phyloP scores from a whole-genome alignment of 1,140 invertebrate species.

The Lanistes nyassanus region DNA sequence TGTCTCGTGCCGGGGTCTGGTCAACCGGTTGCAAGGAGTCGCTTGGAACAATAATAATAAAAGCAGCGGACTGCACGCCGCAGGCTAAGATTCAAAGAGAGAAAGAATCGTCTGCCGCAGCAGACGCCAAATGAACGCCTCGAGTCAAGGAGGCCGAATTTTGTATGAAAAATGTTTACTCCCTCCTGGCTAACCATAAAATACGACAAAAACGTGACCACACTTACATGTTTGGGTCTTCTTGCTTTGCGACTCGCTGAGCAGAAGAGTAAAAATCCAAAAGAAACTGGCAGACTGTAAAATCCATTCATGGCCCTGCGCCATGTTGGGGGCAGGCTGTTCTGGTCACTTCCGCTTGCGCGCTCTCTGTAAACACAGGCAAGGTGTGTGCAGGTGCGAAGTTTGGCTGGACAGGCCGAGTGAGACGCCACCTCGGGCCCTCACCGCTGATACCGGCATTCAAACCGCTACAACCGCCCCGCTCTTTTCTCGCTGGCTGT shows the following conservation, averaged over 20 bases:
- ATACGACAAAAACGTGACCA: not conserved
- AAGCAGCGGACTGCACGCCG: not conserved
- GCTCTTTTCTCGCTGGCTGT: not conserved
- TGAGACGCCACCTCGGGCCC: not conserved
- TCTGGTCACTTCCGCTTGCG: conserved; percentile 33
- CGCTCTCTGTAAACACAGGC: conserved; percentile 36
- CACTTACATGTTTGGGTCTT: conserved; percentile 48
- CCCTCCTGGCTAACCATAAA: not conserved
- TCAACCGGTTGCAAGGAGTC: not conserved
- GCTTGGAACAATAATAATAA: not conserved
- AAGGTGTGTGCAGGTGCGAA: conserved; percentile 20
- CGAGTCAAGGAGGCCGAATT: not conserved
- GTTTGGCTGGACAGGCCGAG: not conserved
- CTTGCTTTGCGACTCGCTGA: conserved; percentile 46
- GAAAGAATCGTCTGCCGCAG: not conserved
- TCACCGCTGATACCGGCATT: not conserved
- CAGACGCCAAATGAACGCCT: not conserved
- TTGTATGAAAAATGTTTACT: conserved; percentile 13
- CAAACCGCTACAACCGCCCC: not conserved
- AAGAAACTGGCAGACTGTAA: conserved; percentile 42
- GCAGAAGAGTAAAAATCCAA: conserved; percentile 42
- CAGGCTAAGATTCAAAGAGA: not conserved
- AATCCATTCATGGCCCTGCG: conserved; percentile 43
- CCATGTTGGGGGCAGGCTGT: conserved; percentile 35
- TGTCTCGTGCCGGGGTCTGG: not conserved